Conservation (phyloP, 1,140 invertebrate species). For the Helicoverpa armigera region DNA sequence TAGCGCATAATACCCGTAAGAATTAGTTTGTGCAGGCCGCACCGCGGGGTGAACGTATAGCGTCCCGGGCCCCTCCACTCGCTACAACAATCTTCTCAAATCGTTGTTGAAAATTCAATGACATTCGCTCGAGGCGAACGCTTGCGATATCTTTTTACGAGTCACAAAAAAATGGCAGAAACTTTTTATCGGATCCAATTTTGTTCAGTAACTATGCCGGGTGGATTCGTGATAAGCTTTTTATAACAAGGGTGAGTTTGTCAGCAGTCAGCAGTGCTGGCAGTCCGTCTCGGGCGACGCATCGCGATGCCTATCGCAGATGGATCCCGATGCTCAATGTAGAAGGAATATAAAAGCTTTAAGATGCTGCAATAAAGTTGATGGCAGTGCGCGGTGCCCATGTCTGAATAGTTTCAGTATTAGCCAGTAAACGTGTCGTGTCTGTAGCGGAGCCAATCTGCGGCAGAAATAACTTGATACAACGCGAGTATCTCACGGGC, state of each 20-base stretch:
- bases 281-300: slow-evolving; percentile 11
- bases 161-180: slow-evolving; percentile 69
- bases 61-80: slow-evolving; percentile 48
- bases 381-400: slow-evolving; percentile 1
- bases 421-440: slow-evolving; percentile 20
- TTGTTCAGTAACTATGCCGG: slow-evolving; percentile 68
- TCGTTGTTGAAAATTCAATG: slow-evolving; percentile 73
- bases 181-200: slow-evolving; percentile 75
- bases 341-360: slow-evolving; percentile 1
- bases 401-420: slow-evolving; percentile 24
- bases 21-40: slow-evolving; percentile 52
- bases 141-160: slow-evolving; percentile 72
- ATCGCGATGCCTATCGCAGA: slow-evolving; percentile 30
- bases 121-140: slow-evolving; percentile 63
- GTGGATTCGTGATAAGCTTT: slow-evolving; percentile 73
- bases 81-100: slow-evolving; percentile 59
- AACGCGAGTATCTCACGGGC: slow-evolving; percentile 10
- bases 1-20: slow-evolving; percentile 42
- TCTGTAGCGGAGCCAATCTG: slow-evolving; percentile 19
- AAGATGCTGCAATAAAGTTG: slow-evolving; percentile 11
- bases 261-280: slow-evolving; percentile 11
- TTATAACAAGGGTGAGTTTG: slow-evolving; percentile 64
- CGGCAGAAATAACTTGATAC: slow-evolving; percentile 32
- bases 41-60: slow-evolving; percentile 52
- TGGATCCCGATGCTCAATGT: slow-evolving; percentile 18